Evolutionary conservation across 2,888 invertebrate genomes (phyloP).

Genomic region (Noctua janthe): DNA sequence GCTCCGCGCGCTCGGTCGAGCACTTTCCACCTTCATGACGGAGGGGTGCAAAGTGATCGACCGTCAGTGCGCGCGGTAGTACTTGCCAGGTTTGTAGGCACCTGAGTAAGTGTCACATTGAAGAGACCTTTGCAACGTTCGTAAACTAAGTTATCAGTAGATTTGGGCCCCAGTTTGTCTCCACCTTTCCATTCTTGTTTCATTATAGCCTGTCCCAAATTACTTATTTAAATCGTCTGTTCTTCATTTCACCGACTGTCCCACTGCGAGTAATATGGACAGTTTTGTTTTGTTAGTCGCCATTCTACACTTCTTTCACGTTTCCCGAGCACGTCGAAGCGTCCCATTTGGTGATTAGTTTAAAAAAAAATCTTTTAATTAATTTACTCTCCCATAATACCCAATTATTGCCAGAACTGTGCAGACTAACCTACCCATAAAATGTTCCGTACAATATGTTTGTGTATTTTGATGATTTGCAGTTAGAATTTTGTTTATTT

Average conservation of each 20-base stretch:
- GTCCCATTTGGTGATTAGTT: constrained; percentile 7
- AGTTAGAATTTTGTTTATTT: constrained; percentile 30
- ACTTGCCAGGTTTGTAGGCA: too few relatives aligned
- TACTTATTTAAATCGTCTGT: neutral
- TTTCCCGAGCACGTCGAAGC: neutral
- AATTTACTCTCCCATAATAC: neutral
- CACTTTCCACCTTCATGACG: too few relatives aligned
- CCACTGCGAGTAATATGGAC: neutral
- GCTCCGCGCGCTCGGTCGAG: too few relatives aligned
- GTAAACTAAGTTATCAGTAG: neutral
- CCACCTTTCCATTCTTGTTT: neutral
- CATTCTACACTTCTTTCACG: neutral
- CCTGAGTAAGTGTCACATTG: too few relatives aligned
- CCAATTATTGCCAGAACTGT: constrained; percentile 6
- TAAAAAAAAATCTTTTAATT: neutral
- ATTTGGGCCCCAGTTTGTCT: neutral
- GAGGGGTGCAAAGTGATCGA: too few relatives aligned
- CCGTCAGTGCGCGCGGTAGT: too few relatives aligned
- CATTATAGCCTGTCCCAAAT: neutral
- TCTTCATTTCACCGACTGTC: neutral
- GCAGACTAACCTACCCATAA: neutral
- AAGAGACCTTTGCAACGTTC: too few relatives aligned
- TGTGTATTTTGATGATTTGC: constrained; percentile 27
- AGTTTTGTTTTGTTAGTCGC: constrained; percentile 7
- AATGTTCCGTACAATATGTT: constrained; percentile 3